Percentiles rank a stretch among this genome's conserved stretches.
Conservation (phyloP, 2,113 vertebrate species). For the Athene noctua region DNA sequence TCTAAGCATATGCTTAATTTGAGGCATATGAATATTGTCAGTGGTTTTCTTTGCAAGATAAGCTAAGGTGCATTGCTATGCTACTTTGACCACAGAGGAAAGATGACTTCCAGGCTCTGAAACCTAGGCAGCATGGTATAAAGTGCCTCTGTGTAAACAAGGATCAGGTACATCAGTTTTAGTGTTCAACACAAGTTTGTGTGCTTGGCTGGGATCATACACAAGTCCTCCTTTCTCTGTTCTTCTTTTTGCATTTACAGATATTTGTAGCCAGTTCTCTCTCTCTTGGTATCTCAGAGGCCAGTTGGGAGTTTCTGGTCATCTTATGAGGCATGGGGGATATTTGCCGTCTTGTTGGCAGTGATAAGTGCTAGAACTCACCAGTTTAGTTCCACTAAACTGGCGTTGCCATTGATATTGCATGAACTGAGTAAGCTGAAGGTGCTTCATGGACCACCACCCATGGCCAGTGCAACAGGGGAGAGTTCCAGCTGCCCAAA, state of each 20-base stretch:
- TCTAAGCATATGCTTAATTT: not conserved
- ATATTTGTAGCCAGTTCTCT: not conserved
- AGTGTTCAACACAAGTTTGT: not conserved
- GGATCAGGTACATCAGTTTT: not conserved
- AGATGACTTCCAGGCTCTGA: not conserved
- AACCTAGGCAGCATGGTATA: not conserved
- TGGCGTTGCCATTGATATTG: not conserved
- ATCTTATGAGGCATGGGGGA: not conserved
- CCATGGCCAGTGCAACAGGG: not conserved
- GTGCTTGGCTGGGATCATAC: not conserved
- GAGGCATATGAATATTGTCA: not conserved
- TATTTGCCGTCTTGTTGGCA: not conserved
- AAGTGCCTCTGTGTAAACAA: not conserved
- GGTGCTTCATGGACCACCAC: not conserved
- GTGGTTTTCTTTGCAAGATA: not conserved
- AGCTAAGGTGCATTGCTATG: not conserved
- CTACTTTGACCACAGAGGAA: not conserved
- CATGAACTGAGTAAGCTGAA: not conserved
- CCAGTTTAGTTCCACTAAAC: not conserved
- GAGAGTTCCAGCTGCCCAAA: not conserved
- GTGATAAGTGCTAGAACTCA: not conserved
- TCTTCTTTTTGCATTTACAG: not conserved
- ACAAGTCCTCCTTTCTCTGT: not conserved
- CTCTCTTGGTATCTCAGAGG: not conserved
- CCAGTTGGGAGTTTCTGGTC: not conserved